phyloP scores from a whole-genome alignment of 2,888 invertebrate genomes.

The Troides helena region DNA sequence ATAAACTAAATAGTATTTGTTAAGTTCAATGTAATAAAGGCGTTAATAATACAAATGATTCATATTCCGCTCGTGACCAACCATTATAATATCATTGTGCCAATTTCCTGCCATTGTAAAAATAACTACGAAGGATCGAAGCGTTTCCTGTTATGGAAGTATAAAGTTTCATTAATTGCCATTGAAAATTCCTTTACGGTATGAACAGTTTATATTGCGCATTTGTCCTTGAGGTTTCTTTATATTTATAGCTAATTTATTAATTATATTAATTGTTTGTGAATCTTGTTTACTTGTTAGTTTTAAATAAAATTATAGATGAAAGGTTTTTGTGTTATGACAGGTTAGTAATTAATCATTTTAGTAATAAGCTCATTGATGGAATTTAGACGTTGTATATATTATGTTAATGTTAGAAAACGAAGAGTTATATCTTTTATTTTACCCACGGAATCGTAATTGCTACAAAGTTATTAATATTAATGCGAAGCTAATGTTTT shows the following conservation, averaged over 20 bases:
- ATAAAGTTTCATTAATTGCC: conserved; percentile 28
- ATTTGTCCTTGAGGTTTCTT: conserved; percentile 20
- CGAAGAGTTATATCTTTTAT: too few species aligned
- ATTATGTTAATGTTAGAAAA: too few species aligned
- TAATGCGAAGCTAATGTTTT: conserved; percentile 4
- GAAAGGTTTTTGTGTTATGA: background rate
- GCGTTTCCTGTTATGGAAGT: conserved; percentile 28
- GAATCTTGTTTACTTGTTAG: background rate
- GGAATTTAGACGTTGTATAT: too few species aligned
- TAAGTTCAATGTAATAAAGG: conserved; percentile 5
- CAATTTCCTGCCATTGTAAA: conserved; percentile 32
- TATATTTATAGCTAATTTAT: background rate
- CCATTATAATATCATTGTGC: conserved; percentile 27
- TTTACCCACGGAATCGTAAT: too few species aligned
- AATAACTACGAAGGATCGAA: conserved; percentile 26
- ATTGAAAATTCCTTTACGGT: conserved; percentile 23
- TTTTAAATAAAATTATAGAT: background rate
- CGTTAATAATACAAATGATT: conserved; percentile 22
- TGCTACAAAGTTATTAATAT: background rate
- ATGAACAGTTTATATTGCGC: conserved; percentile 18
- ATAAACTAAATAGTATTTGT: background rate
- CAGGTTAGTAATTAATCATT: background rate
- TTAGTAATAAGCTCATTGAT: too few species aligned
- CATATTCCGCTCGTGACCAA: conserved; percentile 28
- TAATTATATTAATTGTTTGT: background rate